phyloP scores from a whole-genome alignment of 2,888 invertebrate genomes.

The Conomelus anceps region DNA sequence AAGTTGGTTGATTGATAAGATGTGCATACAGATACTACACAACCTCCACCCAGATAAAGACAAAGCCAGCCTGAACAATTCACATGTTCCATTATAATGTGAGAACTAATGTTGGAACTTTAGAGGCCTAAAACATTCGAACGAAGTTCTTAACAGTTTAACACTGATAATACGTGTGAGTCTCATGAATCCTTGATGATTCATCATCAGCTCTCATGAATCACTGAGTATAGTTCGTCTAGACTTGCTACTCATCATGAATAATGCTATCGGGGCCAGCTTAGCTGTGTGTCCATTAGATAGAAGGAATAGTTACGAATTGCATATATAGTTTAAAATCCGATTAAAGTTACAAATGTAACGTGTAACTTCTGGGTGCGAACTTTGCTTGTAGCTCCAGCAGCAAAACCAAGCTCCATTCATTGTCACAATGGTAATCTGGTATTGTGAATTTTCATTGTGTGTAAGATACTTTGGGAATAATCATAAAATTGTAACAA shows the following conservation, averaged over 20 bases:
- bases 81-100: neutral
- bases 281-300: neutral
- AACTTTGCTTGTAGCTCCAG: neutral
- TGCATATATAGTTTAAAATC: neutral
- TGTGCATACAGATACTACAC: neutral
- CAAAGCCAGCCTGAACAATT: neutral
- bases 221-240: neutral
- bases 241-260: neutral
- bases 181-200: neutral
- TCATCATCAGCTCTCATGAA: neutral
- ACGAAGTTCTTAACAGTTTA: neutral
- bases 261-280: neutral
- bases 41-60: neutral
- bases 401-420: neutral
- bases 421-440: neutral
- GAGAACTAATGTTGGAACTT: neutral
- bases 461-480: neutral
- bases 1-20: neutral
- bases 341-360: neutral
- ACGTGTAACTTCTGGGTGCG: neutral
- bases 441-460: neutral
- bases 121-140: neutral
- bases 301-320: neutral
- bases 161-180: neutral
- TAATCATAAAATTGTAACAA: neutral